These are phyloP conservation scores for Catharus minimus DNA, from an alignment of 2,113 vertebrate species.

Conservation along the genomic window DNA sequence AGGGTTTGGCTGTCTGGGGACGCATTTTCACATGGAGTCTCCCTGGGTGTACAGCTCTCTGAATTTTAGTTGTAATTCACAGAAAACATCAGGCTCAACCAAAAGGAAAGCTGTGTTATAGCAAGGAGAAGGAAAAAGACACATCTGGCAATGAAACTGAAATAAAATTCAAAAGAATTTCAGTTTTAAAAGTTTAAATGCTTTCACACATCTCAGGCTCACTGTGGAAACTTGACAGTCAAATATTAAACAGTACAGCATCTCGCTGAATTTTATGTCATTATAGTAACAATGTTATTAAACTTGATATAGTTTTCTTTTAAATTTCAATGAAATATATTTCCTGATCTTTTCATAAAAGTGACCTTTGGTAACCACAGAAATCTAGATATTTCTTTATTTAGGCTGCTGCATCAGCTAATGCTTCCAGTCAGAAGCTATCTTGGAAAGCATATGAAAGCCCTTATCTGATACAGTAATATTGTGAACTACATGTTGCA, in stretches of 20 bases:
- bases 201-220: background rate
- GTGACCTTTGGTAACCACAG: slow-evolving; percentile 48
- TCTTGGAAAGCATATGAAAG: slow-evolving; percentile 3
- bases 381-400: slow-evolving; percentile 26
- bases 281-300: slow-evolving; percentile 44
- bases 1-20: background rate
- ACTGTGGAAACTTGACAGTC: background rate
- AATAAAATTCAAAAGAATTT: slow-evolving; percentile 1
- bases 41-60: background rate
- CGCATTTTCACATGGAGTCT: background rate
- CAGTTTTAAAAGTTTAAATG: background rate
- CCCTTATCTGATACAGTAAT: background rate
- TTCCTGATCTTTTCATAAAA: slow-evolving; percentile 55
- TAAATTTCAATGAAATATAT: slow-evolving; percentile 53
- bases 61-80: background rate
- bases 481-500: background rate
- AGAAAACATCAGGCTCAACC: background rate
- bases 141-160: background rate
- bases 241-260: background rate
- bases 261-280: slow-evolving; percentile 12
- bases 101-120: background rate
- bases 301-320: slow-evolving; percentile 38
- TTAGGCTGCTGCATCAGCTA: slow-evolving; percentile 49
- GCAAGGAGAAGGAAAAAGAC: background rate
- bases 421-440: slow-evolving; percentile 17